These are phyloP conservation scores for Phaonia tiefii DNA, from an alignment of 2,888 invertebrate species.

Conservation along the genomic window DNA sequence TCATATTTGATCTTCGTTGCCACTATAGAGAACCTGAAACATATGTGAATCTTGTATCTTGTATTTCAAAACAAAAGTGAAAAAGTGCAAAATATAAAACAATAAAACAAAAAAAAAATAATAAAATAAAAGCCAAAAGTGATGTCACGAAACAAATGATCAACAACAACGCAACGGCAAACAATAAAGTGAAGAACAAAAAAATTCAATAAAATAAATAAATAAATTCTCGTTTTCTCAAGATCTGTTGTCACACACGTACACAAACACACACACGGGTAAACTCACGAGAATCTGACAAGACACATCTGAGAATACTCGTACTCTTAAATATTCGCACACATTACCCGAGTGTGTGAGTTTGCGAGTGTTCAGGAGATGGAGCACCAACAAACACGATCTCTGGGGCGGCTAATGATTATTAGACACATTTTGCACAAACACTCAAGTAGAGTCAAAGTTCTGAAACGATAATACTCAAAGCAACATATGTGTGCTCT, in stretches of 20 bases:
- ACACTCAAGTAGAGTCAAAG: conserved; percentile 5
- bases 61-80: conserved; percentile 23
- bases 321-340: background rate
- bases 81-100: conserved; percentile 16
- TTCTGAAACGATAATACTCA: conserved; percentile 54
- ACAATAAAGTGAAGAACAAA: conserved; percentile 9
- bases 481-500: conserved; percentile 36
- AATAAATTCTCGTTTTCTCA: conserved; percentile 29
- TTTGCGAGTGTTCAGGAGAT: conserved; percentile 24
- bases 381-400: conserved; percentile 30
- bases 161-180: too few species aligned
- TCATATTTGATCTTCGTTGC: background rate
- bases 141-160: conserved; percentile 38
- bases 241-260: conserved; percentile 29
- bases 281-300: too few species aligned
- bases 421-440: conserved; percentile 54
- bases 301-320: background rate
- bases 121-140: conserved; percentile 39
- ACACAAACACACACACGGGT: background rate
- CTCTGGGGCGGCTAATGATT: conserved; percentile 60
- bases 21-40: background rate
- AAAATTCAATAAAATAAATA: conserved; percentile 35
- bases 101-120: conserved; percentile 44
- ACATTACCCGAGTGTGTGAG: background rate
- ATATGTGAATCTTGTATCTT: background rate